phyloP scores from a whole-genome alignment of 2,113 vertebrate genomes.

The Bothrops jararaca region DNA sequence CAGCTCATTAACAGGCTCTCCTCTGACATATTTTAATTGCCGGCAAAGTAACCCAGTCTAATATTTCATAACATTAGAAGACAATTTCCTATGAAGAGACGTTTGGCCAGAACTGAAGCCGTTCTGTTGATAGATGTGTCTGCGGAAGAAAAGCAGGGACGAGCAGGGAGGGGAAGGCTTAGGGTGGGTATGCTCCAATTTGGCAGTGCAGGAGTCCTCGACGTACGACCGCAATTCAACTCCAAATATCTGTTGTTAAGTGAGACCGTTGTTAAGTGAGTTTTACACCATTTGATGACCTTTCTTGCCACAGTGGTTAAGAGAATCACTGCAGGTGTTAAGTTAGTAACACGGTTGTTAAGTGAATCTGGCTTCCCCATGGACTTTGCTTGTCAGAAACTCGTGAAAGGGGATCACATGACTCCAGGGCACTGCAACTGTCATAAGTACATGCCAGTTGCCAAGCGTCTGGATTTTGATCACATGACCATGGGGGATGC shows the following conservation, averaged over 20 bases:
- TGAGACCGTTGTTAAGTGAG: too few species aligned
- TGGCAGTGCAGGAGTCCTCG: background rate
- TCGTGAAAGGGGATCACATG: too few species aligned
- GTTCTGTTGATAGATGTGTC: background rate
- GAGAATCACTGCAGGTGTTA: too few species aligned
- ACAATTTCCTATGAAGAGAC: constrained; percentile 20
- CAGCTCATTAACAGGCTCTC: constrained; percentile 34
- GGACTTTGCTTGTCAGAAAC: too few species aligned
- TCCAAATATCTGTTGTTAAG: background rate
- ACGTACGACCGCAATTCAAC: background rate
- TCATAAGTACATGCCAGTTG: too few species aligned
- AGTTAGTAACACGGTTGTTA: too few species aligned
- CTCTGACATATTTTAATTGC: background rate
- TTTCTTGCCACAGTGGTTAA: too few species aligned
- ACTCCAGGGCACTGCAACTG: too few species aligned
- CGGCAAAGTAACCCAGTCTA: constrained; percentile 4
- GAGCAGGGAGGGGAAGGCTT: background rate
- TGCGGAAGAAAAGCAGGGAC: constrained; percentile 10
- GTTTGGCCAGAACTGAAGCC: background rate
- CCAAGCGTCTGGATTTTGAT: too few species aligned
- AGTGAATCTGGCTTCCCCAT: too few species aligned
- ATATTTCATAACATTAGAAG: constrained; percentile 10
- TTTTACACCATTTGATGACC: too few species aligned
- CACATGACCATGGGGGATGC: too few species aligned
- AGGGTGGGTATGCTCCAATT: background rate